Conservation (phyloP, 2,113 vertebrate species). For the Gopherus flavomarginatus region DNA sequence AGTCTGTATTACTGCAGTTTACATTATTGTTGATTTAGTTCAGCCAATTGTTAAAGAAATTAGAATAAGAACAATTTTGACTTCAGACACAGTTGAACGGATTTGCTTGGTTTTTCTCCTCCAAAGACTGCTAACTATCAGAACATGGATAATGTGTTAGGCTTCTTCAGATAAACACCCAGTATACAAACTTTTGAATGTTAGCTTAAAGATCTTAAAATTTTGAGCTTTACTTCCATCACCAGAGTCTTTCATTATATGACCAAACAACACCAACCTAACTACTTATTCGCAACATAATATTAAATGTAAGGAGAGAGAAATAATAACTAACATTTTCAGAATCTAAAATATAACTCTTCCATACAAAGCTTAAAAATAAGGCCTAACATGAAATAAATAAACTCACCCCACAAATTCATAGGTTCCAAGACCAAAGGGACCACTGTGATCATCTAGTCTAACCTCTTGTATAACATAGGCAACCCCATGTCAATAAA, state of each 20-base stretch:
- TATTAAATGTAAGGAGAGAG: neutral
- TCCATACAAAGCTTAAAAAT: neutral
- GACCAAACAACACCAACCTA: neutral
- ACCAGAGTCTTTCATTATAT: neutral
- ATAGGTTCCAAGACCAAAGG: neutral
- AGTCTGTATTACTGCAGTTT: neutral
- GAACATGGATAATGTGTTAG: neutral
- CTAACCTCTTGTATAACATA: neutral
- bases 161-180: neutral
- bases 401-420: neutral
- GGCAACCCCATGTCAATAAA: neutral
- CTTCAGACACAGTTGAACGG: neutral
- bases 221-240: neutral
- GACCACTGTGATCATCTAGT: neutral
- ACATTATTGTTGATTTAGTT: neutral
- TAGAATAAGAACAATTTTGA: neutral
- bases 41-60: neutral
- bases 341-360: neutral
- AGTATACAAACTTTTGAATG: neutral
- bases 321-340: neutral
- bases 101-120: neutral
- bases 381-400: neutral
- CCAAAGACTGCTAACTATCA: neutral
- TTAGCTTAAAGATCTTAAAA: neutral
- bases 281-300: neutral